Evolutionary conservation across 2,113 vertebrate species (phyloP), one percentile per base, ranked within the genome.

Genomic region (Meleagris gallopavo): DNA sequence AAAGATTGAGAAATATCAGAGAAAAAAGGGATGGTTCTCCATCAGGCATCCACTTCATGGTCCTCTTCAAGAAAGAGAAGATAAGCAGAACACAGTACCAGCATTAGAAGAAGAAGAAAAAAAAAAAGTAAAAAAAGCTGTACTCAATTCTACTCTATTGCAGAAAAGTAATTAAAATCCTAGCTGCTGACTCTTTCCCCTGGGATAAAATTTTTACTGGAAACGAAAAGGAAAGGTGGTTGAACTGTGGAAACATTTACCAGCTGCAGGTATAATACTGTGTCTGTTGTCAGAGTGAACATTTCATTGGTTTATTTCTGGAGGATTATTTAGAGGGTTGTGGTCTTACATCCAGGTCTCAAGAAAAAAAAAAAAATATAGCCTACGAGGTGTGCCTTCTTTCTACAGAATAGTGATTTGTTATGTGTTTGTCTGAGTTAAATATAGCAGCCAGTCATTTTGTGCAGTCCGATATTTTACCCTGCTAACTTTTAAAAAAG

Each of bases 241-340:
- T 97, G 96, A 86, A 95, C 97, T 97, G 97, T 98, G 98, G 97
- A 98, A 98, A 98, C 98, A 98, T 97, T 98, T 97, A 95, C 96
- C 98, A 98, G 98, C 97, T 98, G 97, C 97, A 98, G 97, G 97
- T 98, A 98, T 98, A 98, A 98, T 97, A 88, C 97, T 48, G 91
- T 89, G 97, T 97, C 98, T 98, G 98, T 98, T 98, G 97, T 98
- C 95, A 97, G 96, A 97, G 96, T 89, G 96, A 97, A 96, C 88
- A 92, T 98, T 98, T 98, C 98, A 97, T 97, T 97, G 97, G 98
- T 98, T 98, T 98, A 98, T 98, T 98, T 98, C 98, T 98, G 96
- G 96, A 98, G 98, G 98, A 98, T 98, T 98, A 98, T 98, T 98
- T 98, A 97, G 97, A 98, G 98, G 98, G 96, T 96, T 98, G 98